Evolutionary conservation across 2,113 vertebrate genomes (phyloP).

Genomic region (Chloropsis hardwickii): DNA sequence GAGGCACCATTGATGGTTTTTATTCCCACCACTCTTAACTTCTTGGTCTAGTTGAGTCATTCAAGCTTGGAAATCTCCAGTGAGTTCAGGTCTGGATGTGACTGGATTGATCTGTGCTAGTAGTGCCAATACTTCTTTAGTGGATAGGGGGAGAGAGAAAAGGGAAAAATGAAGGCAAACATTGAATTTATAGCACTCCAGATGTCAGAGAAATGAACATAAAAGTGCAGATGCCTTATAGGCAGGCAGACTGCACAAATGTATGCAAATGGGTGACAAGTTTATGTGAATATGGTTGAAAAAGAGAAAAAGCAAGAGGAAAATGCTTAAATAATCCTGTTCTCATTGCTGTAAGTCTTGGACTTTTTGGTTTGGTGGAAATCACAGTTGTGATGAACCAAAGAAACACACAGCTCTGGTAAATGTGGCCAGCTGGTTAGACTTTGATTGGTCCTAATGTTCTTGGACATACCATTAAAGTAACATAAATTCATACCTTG

Average conservation of each 20-base stretch:
- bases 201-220: constrained; percentile 61
- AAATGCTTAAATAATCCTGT: not conserved
- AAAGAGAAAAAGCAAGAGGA: not conserved
- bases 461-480: constrained; percentile 1
- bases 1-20: not conserved
- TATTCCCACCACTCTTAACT: not conserved
- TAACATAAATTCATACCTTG: not conserved
- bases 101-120: not conserved
- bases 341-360: not conserved
- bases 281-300: constrained; percentile 35
- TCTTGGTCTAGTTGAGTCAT: not conserved
- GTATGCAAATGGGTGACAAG: constrained; percentile 59
- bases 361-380: not conserved
- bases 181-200: constrained; percentile 65
- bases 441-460: not conserved
- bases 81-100: not conserved
- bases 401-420: not conserved
- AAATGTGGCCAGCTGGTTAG: not conserved
- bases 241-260: constrained; percentile 37
- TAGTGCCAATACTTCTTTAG: not conserved
- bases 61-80: not conserved
- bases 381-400: not conserved
- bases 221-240: constrained; percentile 65
- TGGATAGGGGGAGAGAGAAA: not conserved
- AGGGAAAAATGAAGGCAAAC: constrained; percentile 11